These are phyloP conservation scores for Notolabrus celidotus DNA, from an alignment of 2,797 vertebrate genomes.

Conservation along the genomic window DNA sequence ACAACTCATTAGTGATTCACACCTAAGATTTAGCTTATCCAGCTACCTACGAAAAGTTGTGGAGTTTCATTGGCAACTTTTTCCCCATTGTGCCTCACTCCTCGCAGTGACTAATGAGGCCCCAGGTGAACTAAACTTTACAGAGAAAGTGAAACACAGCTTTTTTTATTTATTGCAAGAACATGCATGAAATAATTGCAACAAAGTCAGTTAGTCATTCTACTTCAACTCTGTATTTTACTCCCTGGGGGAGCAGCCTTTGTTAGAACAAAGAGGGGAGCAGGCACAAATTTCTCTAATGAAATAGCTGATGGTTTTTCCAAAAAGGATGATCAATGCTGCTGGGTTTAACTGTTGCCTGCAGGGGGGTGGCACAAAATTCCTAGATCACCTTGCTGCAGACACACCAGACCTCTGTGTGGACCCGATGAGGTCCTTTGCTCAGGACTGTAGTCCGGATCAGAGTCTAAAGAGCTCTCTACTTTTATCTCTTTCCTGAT, in stretches of 20 bases:
- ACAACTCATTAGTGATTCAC: too few species aligned
- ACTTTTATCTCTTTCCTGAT: too few species aligned
- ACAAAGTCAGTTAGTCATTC: constrained; percentile 4
- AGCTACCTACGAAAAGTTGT: too few species aligned
- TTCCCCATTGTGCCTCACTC: constrained; percentile 6
- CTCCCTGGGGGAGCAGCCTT: neutral
- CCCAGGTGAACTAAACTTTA: constrained; percentile 47
- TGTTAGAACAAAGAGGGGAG: constrained; percentile 13
- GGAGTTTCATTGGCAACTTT: constrained; percentile 24
- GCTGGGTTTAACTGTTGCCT: neutral
- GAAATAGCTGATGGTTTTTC: neutral
- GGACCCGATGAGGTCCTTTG: too few species aligned
- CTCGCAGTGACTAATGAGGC: constrained; percentile 43
- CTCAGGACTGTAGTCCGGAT: too few species aligned
- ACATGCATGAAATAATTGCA: constrained; percentile 18
- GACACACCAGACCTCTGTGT: too few species aligned
- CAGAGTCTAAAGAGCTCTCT: too few species aligned
- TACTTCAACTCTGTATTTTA: neutral
- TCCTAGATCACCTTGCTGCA: too few species aligned
- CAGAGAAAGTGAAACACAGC: constrained; percentile 23
- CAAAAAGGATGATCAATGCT: constrained; percentile 9
- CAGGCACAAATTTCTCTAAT: neutral
- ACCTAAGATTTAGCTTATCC: too few species aligned
- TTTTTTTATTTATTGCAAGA: constrained; percentile 26
- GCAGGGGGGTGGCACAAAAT: too few species aligned